Evolutionary conservation across 2,888 invertebrate species (phyloP), one percentile per base, ranked within the genome.

Genomic region (Horisme vitalbata): DNA sequence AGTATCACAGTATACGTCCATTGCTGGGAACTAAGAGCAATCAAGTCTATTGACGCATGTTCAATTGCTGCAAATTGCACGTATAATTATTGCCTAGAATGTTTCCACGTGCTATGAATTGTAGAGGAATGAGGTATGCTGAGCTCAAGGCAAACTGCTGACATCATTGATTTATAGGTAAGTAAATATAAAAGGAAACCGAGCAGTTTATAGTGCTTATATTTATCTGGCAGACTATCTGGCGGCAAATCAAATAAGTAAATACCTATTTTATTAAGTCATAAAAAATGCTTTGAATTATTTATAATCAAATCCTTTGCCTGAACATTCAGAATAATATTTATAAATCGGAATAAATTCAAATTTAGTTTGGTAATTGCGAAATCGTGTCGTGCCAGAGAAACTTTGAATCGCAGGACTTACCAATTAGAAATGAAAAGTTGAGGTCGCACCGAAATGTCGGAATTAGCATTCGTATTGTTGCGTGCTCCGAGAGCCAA

Each of bases 381-480:
- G 58, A 71, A 73, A 77, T 55, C 59, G 61, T 71, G 64, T 71
- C 67, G 64, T 59, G 69, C 60, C 63, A 63, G 63, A 59, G 59
- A 68, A 70, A 73, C 65, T 71, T 68, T 50, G 54, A 63, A 71
- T 71, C 61, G 53, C 60, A 76, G 59, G 48, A 48, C 53, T 68
- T 41, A 45, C 27, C 34, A 52, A 36, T 51, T 69, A 75, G 74
- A 80, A 79, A 76, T 76, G 66, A 73, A 73, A 73, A 74, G 61
- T 71, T 70, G 70, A 82, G 79, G 78, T 71, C 79, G 65, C 64
- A 51, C 55, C 62, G 54, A 74, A 79, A 79, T 79, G 75, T 72
- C 76, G 65, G 66, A 66, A 82, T 84, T 82, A 79, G 65, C 80
- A 83, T 83, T 75, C 58, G 60, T 63, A 73, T 75, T 75, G 73